These are phyloP conservation scores for Alcedo atthis DNA, from an alignment of 2,797 vertebrate genomes.

Conservation along the genomic window DNA sequence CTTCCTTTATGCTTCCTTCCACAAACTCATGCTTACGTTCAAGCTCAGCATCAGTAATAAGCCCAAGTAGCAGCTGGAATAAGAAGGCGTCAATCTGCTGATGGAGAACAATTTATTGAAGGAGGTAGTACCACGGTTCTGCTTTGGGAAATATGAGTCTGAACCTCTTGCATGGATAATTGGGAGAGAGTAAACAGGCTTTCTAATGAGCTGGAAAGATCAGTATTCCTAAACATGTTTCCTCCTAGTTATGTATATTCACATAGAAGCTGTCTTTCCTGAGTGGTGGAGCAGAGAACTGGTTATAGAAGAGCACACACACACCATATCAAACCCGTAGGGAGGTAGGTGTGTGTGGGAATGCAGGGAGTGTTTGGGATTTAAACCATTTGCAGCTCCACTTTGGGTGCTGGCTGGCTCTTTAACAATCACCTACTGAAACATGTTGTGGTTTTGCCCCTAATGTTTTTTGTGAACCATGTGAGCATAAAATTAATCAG, in stretches of 20 bases:
- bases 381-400: background rate
- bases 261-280: background rate
- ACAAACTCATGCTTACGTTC: background rate
- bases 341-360: background rate
- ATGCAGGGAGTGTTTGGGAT: background rate
- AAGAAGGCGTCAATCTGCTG: background rate
- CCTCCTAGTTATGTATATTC: background rate
- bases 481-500: background rate
- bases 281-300: background rate
- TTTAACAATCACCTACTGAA: background rate
- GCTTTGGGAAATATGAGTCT: background rate
- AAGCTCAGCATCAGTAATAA: slow-evolving; percentile 21
- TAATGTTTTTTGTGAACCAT: background rate
- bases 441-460: background rate
- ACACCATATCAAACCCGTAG: background rate
- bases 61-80: background rate
- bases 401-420: background rate
- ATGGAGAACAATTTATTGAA: background rate
- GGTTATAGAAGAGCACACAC: background rate
- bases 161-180: background rate
- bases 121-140: background rate
- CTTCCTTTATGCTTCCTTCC: slow-evolving; percentile 14
- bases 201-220: background rate
- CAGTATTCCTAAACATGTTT: background rate
- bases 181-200: background rate